These are phyloP conservation scores for Nibea albiflora DNA, from an alignment of 2,113 vertebrate genomes.

Conservation along the genomic window DNA sequence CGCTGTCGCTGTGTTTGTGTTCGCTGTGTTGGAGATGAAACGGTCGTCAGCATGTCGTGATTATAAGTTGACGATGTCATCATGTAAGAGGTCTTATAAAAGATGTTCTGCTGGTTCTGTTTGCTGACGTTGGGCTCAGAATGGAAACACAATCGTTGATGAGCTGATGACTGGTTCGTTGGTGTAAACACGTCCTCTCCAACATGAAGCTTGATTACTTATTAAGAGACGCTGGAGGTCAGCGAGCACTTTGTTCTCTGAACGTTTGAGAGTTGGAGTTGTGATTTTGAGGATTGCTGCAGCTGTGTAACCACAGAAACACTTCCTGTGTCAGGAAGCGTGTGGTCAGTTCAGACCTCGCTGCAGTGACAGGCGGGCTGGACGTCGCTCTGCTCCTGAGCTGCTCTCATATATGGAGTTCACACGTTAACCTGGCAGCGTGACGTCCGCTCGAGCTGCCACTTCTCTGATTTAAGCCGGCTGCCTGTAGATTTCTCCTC, in stretches of 20 bases:
- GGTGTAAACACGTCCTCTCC: neutral
- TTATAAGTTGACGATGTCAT: neutral
- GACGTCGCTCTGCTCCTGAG: neutral
- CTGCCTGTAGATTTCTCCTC: conserved; percentile 4
- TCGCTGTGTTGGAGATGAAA: too few species aligned
- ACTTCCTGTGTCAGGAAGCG: conserved; percentile 61
- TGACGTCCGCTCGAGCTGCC: neutral
- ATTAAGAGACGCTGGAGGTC: neutral
- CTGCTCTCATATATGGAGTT: conserved; percentile 3
- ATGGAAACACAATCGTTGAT: neutral
- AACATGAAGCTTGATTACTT: neutral
- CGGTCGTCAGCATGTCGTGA: neutral
- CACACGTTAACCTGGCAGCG: conserved; percentile 5
- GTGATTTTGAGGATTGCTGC: conserved; percentile 29
- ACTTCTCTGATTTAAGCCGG: conserved; percentile 1
- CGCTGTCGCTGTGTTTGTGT: conserved; percentile 12
- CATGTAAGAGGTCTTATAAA: too few species aligned
- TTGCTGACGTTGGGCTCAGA: neutral
- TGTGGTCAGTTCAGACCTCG: conserved; percentile 9
- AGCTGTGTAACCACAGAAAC: conserved; percentile 47
- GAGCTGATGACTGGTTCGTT: neutral
- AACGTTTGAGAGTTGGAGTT: neutral
- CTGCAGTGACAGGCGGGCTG: conserved; percentile 2
- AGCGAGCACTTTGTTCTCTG: neutral
- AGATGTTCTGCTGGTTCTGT: neutral